Percentiles rank a stretch among this genome's conserved stretches.
phyloP scores from a whole-genome alignment of 2,797 vertebrate species.

The Falco peregrinus region DNA sequence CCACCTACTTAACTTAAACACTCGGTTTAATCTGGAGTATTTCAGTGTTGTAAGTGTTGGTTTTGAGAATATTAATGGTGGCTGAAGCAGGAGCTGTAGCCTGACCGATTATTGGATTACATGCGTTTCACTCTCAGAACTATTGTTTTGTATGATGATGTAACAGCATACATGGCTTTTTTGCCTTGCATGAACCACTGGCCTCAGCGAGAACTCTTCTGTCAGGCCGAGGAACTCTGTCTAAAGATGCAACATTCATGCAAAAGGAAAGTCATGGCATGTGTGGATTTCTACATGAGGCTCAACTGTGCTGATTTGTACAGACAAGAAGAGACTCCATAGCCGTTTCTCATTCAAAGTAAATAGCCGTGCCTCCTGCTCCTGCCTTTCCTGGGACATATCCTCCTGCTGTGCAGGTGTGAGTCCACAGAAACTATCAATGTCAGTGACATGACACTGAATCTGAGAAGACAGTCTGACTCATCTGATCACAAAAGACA shows the following conservation, averaged over 20 bases:
- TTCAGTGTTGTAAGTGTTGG: neutral
- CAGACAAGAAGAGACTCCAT: neutral
- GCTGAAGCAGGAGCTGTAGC: neutral
- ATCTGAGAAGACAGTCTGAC: neutral
- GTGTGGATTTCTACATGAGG: neutral
- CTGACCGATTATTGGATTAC: neutral
- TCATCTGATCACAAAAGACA: neutral
- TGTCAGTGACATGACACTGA: neutral
- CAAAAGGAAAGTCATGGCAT: neutral
- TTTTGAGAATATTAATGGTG: slow-evolving; percentile 1
- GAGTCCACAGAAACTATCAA: neutral
- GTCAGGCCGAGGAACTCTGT: neutral
- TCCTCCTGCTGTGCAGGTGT: neutral
- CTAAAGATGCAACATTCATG: neutral
- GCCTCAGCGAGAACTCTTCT: neutral
- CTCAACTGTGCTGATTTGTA: neutral
- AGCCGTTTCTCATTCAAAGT: neutral
- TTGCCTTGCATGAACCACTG: neutral
- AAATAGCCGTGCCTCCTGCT: neutral
- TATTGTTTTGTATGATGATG: neutral
- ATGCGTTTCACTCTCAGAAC: neutral
- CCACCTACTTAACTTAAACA: neutral
- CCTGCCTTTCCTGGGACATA: neutral
- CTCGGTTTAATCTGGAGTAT: slow-evolving; percentile 10
- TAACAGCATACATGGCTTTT: neutral